Conservation (phyloP, 2,797 vertebrate species). For the Champsocephalus esox region DNA sequence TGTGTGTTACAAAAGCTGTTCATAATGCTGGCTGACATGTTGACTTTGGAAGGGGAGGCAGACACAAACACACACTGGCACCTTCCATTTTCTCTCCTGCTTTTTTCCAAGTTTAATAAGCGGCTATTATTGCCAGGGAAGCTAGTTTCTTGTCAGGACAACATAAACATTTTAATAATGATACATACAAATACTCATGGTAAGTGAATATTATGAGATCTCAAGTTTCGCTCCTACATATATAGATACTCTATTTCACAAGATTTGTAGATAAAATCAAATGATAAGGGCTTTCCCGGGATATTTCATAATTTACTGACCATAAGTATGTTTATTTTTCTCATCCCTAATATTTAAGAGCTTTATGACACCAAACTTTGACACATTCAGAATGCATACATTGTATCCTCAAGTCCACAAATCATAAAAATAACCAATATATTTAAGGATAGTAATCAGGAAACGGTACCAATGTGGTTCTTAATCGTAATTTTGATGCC, state of each 20-base stretch:
- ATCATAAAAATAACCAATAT: neutral
- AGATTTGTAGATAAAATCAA: neutral
- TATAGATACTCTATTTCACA: neutral
- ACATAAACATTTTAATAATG: neutral
- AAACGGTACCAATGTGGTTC: too few relatives aligned
- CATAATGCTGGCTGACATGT: slow-evolving; percentile 36
- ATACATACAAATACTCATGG: neutral
- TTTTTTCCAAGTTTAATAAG: neutral
- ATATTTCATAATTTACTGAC: neutral
- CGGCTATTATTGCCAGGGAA: neutral
- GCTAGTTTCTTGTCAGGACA: neutral
- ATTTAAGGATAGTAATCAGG: too few relatives aligned
- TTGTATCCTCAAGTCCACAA: neutral
- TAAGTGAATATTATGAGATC: neutral
- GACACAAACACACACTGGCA: neutral
- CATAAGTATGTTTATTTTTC: neutral
- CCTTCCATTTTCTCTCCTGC: neutral
- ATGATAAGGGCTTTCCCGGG: too few relatives aligned
- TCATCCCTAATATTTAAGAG: too few relatives aligned
- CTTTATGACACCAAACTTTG: too few relatives aligned
- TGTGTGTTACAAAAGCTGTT: neutral
- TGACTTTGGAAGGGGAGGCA: slow-evolving; percentile 25
- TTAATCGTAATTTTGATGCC: too few relatives aligned
- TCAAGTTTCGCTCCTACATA: too few relatives aligned
- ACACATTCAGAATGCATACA: neutral